Percentiles rank a stretch among this genome's conserved stretches.
phyloP scores from a whole-genome alignment of 2,797 vertebrate genomes.

The Pangasius mekongensis region DNA sequence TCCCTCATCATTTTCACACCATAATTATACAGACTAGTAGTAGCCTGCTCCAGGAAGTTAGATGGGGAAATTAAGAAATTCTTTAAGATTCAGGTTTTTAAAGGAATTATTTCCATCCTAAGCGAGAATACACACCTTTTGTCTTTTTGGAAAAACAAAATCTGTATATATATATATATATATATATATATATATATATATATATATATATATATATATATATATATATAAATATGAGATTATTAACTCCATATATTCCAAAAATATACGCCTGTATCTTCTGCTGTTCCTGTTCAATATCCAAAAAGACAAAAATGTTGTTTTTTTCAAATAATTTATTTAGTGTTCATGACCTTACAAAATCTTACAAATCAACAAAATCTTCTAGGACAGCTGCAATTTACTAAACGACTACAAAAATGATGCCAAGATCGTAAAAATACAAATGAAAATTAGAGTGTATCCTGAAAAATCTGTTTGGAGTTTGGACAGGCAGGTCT shows the following conservation, averaged over 20 bases:
- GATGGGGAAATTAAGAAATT: background rate
- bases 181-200: background rate
- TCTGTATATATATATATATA: background rate
- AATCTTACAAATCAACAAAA: background rate
- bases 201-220: background rate
- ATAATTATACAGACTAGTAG: background rate
- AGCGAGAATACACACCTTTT: background rate
- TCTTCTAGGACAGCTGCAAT: background rate
- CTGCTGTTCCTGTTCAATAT: background rate
- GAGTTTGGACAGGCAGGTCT: background rate
- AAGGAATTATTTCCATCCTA: background rate
- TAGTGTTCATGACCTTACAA: background rate
- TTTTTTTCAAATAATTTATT: background rate
- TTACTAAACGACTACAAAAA: background rate
- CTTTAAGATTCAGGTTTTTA: background rate
- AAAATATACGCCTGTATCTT: background rate
- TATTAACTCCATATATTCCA: background rate
- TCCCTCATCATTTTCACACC: background rate
- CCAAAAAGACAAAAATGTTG: background rate
- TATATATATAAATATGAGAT: no score
- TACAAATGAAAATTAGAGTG: background rate
- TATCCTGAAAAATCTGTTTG: background rate
- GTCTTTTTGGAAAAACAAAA: background rate
- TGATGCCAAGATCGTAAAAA: background rate
- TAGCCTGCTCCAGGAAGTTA: no score